A percentile compares a stretch with the other conserved stretches of the same genome.
Conservation (phyloP, 2,113 vertebrate species). For the Hippocampus guttulatus region DNA sequence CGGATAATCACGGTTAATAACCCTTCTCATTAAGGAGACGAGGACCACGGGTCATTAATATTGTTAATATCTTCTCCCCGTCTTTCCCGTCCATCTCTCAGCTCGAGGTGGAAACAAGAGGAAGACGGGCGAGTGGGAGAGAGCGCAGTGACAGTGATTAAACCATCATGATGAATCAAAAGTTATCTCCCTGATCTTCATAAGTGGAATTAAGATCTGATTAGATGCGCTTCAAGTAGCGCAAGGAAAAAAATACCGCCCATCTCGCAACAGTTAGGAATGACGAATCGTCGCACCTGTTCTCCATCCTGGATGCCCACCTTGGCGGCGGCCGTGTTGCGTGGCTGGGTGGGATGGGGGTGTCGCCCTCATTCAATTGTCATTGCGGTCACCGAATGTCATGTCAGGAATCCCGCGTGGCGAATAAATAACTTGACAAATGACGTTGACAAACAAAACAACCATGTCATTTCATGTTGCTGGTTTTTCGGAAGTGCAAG, state of each 20-base stretch:
- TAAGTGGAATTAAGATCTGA: conserved; percentile 73
- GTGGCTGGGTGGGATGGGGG: conserved; percentile 58
- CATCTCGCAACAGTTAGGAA: conserved; percentile 17
- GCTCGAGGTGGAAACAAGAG: conserved; percentile 51
- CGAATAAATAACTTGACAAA: conserved; percentile 50
- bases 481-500: neutral
- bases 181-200: conserved; percentile 74
- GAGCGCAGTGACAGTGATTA: conserved; percentile 63
- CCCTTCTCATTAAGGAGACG: conserved; percentile 67
- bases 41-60: conserved; percentile 70
- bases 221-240: conserved; percentile 67
- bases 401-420: conserved; percentile 59
- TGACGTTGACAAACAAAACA: conserved; percentile 20
- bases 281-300: neutral
- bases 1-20: conserved; percentile 72
- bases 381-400: conserved; percentile 68
- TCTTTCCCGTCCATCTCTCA: conserved; percentile 36
- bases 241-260: conserved; percentile 56
- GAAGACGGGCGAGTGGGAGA: conserved; percentile 24
- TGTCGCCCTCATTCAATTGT: conserved; percentile 66
- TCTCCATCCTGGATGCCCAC: conserved; percentile 13
- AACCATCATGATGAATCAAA: conserved; percentile 72
- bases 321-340: conserved; percentile 44
- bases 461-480: neutral
- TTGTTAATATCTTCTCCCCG: conserved; percentile 70